Evolutionary conservation across 2,797 vertebrate species (phyloP), one percentile per base, ranked within the genome.

Genomic region (Microctenopoma steveboyesi): DNA sequence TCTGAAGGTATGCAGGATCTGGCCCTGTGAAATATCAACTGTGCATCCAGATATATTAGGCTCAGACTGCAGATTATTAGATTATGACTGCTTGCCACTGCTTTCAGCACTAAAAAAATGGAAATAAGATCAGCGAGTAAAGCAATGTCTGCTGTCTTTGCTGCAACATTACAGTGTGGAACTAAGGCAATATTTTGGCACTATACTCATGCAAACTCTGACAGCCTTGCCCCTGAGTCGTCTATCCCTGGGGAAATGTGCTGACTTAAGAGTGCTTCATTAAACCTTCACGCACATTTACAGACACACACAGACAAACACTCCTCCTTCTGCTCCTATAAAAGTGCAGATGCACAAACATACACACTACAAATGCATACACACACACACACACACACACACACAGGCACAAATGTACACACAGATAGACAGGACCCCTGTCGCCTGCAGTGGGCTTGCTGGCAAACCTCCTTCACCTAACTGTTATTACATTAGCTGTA

Each of bases 251-350:
- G 78, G 78, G 84, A 84, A 84, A 79, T 86, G 78, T 87, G 78
- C 70, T 75, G 80, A 85, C 78, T 87, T 84, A 79, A 77, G 69
- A 89, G 77, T 73, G 88, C 83, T 83, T 88, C 87, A 92, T 91
- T 91, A 88, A 90, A 83, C 78, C 45, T 56, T 73, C 65, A 69
- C 60, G 80, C 52, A 61, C 22, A 64, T 35, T 76, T 16, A 79
- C 1, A 46, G 4, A 70, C 48, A 61, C 66, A 76, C 54, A 75
- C 47, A 71, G 18, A 59, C 15, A 28, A 46, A 74, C 35, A 42
- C 55, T 46, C 15, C 52, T 15, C 14, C 25, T 59, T 30, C 47
- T 59, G 39, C 43, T 22, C 18, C 13, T 62, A n/a, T 68, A 63
- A 71, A 79, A 22, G 46, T 58, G 56, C 65, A 84, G 86, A 80